Evolutionary conservation across 2,888 invertebrate species (phyloP), one percentile per base, ranked within the genome.

Genomic region (Dexiosoma caninum): DNA sequence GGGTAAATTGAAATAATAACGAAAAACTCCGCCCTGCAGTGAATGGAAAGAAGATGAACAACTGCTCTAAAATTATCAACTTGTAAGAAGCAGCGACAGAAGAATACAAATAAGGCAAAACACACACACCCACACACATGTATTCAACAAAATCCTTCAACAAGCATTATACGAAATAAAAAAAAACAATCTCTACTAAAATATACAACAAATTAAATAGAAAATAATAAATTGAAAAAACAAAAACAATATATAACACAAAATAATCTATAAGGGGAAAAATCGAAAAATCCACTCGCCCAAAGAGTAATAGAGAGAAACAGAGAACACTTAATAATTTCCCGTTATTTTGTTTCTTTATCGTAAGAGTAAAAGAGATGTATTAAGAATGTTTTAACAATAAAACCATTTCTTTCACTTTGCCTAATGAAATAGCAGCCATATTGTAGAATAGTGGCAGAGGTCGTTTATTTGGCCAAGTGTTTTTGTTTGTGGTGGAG

Each of bases 11-110:
- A 87, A 87, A 86, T 75, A 86, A 86, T 84, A 75, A 84, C 82
- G 84, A 85, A 86, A 87, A 86, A 88, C 89, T 88, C 89, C 89
- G 88, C 89, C 89, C 86, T 85, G 83, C 85, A 85, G 85, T 84
- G 83, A 81, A 75, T 66, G 42, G 62, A 67, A 74, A 14, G 21
- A 27, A 42, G 19, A 70, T 16, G 59, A 67, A 71, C 71, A 75
- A 67, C 44, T 60, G 37, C 19, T 62, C 35, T 49, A 42, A 74
- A 35, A 32, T 27, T 44, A 46, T 32, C 46, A 67, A 72, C 40
- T 77, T 70, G 10, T 53, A 77, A 77, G 70, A 77, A 64, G 23
- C 46, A 44, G 27, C 53, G 6, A 12, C 14, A 35, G 51, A 30
- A 78, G 8, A 4, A 49, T 2, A 44, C 9, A 23, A 60, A 21